Conservation (phyloP, 2,888 invertebrate species). For the Hydrotaea diabolus region DNA sequence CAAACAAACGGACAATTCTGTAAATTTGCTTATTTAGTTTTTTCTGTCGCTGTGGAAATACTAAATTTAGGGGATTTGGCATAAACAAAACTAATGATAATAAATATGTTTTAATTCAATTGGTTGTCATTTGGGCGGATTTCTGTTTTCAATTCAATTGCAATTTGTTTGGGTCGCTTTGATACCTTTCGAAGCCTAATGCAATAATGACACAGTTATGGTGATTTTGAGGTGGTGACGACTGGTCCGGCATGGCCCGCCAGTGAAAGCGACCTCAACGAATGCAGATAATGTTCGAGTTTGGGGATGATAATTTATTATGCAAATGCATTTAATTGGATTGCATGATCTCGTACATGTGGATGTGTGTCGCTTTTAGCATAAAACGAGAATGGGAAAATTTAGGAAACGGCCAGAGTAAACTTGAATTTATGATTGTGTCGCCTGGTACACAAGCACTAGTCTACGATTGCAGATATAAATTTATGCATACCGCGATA, state of each 20-base stretch:
- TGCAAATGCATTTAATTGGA: conserved; percentile 68
- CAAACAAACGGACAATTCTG: neutral
- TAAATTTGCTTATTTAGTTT: neutral
- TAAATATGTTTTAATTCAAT: conserved; percentile 40
- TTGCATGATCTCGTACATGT: conserved; percentile 6
- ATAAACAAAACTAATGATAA: conserved; percentile 15
- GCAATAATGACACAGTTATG: conserved; percentile 16
- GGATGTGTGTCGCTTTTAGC: conserved; percentile 1
- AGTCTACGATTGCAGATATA: neutral
- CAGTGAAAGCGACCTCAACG: neutral
- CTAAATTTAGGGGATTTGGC: conserved; percentile 14
- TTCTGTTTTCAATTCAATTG: conserved; percentile 22
- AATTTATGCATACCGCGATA: neutral
- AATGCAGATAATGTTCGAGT: conserved; percentile 14
- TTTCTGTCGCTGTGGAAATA: neutral
- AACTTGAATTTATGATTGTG: conserved; percentile 24
- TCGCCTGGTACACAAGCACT: neutral
- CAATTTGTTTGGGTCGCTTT: neutral
- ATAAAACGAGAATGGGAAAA: neutral
- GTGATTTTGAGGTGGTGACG: neutral
- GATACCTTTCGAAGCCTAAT: neutral
- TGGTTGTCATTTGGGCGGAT: conserved; percentile 20
- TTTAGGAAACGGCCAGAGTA: neutral
- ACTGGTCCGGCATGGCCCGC: neutral
- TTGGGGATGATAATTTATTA: conserved; percentile 60